Evolutionary conservation across 1,140 invertebrate species (phyloP).

Genomic region (Conopomorpha cramerella): DNA sequence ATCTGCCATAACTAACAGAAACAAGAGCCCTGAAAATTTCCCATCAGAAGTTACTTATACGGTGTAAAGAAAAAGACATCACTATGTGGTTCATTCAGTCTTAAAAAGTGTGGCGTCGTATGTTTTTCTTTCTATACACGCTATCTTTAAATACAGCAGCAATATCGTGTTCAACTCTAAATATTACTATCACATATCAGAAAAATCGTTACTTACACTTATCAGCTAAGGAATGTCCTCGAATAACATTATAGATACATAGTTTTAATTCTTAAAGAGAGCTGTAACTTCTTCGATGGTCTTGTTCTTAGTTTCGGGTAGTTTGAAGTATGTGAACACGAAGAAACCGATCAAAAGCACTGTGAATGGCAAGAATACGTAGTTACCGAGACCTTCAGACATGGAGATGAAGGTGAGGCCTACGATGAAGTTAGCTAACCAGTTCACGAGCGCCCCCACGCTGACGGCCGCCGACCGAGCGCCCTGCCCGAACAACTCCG

Average conservation of each 20-base stretch:
- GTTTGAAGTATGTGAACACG: conserved; percentile 95
- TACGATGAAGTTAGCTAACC: conserved; percentile 93
- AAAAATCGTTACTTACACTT: conserved; percentile 14
- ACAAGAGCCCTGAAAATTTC: no score
- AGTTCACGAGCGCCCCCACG: conserved; percentile 92
- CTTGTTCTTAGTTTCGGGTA: conserved; percentile 98
- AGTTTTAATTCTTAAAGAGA: conserved; percentile 66
- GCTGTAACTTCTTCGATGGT: conserved; percentile 95
- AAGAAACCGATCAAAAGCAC: conserved; percentile 91
- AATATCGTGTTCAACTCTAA: no score
- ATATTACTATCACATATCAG: conserved; percentile 31
- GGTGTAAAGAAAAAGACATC: no score
- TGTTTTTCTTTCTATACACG: no score
- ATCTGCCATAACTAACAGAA: no score
- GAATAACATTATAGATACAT: conserved; percentile 7
- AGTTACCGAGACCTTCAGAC: conserved; percentile 81
- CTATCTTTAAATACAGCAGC: no score
- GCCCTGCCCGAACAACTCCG: conserved; percentile 93
- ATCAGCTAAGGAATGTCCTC: conserved; percentile 29
- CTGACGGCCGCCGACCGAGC: conserved; percentile 92
- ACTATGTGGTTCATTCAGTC: no score
- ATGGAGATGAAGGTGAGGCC: conserved; percentile 86
- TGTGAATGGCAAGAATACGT: conserved; percentile 95
- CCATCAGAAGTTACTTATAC: no score
- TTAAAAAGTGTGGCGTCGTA: no score